These are phyloP conservation scores for Musca vetustissima DNA, from an alignment of 1,140 invertebrate genomes.

Conservation along the genomic window DNA sequence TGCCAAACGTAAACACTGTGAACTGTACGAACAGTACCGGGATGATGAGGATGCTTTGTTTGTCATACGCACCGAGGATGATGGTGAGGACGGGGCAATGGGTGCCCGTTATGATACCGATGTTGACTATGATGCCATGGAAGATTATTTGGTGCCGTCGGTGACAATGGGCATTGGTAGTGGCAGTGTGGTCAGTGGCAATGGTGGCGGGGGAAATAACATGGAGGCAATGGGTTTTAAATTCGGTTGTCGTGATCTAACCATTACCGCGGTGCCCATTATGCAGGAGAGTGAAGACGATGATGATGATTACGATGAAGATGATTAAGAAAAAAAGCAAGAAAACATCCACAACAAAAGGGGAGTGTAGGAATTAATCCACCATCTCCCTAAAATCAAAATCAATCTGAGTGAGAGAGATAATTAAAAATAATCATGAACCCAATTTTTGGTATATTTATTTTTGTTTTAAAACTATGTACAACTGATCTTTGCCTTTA, in stretches of 20 bases:
- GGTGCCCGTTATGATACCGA: conserved; percentile 37
- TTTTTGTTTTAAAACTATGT: too few species aligned
- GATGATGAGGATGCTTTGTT: conserved; percentile 49
- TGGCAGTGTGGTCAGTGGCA: conserved; percentile 14
- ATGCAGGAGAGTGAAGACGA: conserved; percentile 50
- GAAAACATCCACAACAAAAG: too few species aligned
- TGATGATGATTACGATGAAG: conserved; percentile 52
- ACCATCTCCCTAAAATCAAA: too few species aligned
- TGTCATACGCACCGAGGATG: conserved; percentile 51
- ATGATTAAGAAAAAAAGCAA: conserved; percentile 25
- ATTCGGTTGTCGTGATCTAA: conserved; percentile 46
- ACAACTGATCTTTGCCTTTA: too few species aligned
- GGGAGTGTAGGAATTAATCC: too few species aligned
- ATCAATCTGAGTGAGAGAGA: too few species aligned
- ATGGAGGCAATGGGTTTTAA: conserved; percentile 40
- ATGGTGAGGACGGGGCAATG: conserved; percentile 26
- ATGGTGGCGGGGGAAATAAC: conserved; percentile 36
- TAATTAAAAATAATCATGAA: too few species aligned
- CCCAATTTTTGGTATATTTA: too few species aligned
- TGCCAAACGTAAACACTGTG: conserved; percentile 49
- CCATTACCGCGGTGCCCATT: conserved; percentile 48
- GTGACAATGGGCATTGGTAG: conserved; percentile 24
- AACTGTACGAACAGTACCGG: conserved; percentile 40
- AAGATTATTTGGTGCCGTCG: conserved; percentile 3
- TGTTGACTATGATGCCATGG: conserved; percentile 22